Percentiles rank a stretch among this genome's conserved stretches.
phyloP scores from a whole-genome alignment of 2,888 invertebrate species.

The Mythimna ferrago region DNA sequence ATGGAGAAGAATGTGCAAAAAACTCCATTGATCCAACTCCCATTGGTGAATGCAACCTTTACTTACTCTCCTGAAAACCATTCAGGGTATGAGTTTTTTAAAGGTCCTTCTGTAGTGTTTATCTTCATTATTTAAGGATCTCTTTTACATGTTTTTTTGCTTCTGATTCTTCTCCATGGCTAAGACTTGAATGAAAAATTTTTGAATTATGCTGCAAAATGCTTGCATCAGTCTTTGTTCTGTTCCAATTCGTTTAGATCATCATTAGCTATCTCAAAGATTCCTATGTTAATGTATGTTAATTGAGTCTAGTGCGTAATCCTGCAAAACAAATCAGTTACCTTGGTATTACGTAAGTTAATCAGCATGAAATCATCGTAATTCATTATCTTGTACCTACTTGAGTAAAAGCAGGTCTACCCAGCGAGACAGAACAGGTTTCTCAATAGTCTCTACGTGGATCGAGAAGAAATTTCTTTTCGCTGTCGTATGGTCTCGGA shows the following conservation, averaged over 20 bases:
- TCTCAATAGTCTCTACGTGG: conserved; percentile 32
- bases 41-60: too few species aligned
- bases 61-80: too few species aligned
- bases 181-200: background rate
- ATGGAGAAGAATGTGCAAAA: too few species aligned
- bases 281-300: conserved; percentile 24
- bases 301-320: conserved; percentile 32
- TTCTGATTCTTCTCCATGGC: too few species aligned
- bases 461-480: conserved; percentile 46
- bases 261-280: conserved; percentile 9
- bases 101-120: too few species aligned
- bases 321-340: conserved; percentile 44
- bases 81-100: too few species aligned
- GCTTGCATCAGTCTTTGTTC: background rate
- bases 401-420: conserved; percentile 44
- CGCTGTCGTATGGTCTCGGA: background rate
- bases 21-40: too few species aligned
- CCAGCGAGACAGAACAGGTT: conserved; percentile 53
- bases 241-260: conserved; percentile 8
- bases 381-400: conserved; percentile 14
- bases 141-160: too few species aligned
- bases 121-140: too few species aligned
- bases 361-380: conserved; percentile 48
- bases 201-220: background rate
- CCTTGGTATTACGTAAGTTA: conserved; percentile 46